Percentiles rank a stretch among this genome's conserved stretches.
Evolutionary conservation across 2,113 vertebrate species (phyloP).

Genomic region (Oryzias melastigma): DNA sequence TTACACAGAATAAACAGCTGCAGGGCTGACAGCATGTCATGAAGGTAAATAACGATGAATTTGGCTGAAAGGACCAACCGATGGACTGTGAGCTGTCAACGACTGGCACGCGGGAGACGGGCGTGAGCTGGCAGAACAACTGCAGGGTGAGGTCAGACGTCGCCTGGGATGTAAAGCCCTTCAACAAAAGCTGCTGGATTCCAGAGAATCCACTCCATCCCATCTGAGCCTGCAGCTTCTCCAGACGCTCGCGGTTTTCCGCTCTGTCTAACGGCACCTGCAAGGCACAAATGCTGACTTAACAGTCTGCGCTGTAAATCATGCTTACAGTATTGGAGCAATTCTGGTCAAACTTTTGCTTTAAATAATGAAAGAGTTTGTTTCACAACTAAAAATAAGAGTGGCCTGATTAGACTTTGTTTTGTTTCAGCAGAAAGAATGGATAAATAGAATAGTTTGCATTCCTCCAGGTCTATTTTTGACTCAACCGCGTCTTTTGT

Average conservation of each 20-base stretch:
- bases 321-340: too few relatives aligned
- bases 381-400: too few relatives aligned
- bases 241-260: constrained; percentile 93
- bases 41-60: background rate
- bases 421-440: background rate
- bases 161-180: constrained; percentile 94
- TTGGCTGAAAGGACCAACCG: constrained; percentile 72
- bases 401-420: background rate
- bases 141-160: constrained; percentile 94
- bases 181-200: constrained; percentile 93
- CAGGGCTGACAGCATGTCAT: background rate
- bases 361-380: too few relatives aligned
- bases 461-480: background rate
- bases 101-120: constrained; percentile 92
- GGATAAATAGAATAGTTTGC: background rate
- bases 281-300: background rate
- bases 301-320: background rate
- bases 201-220: constrained; percentile 96
- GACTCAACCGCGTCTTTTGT: background rate
- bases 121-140: constrained; percentile 94
- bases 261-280: constrained; percentile 92
- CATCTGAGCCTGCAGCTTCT: constrained; percentile 95
- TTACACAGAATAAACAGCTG: background rate
- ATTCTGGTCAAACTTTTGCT: too few relatives aligned
- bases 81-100: constrained; percentile 96